Conservation (phyloP, 2,888 invertebrate species). For the Julus scandinavius region DNA sequence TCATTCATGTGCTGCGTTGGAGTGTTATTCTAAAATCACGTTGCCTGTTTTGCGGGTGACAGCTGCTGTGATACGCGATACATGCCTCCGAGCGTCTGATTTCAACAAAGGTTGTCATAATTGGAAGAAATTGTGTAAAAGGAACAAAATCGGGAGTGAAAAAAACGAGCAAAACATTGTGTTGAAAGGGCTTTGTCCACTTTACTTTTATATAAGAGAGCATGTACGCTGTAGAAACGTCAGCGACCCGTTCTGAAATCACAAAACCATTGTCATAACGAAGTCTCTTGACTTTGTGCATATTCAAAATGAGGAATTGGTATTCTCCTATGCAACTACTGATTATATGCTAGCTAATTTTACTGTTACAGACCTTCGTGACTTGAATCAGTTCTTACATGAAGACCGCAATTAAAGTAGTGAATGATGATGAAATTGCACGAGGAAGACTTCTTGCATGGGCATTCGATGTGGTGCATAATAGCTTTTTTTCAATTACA, state of each 20-base stretch:
- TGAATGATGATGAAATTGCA: neutral
- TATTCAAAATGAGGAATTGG: neutral
- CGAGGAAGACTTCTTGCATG: neutral
- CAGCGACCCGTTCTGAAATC: neutral
- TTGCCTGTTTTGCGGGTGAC: slow-evolving; percentile 14
- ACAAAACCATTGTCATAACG: neutral
- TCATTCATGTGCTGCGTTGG: neutral
- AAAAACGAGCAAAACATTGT: neutral
- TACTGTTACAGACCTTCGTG: neutral
- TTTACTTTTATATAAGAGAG: neutral
- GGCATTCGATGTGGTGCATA: neutral
- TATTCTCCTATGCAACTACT: neutral
- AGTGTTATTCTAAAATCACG: neutral
- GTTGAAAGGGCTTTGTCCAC: slow-evolving; percentile 4
- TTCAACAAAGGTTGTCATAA: slow-evolving; percentile 21
- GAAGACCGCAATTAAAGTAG: neutral
- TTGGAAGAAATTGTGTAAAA: neutral
- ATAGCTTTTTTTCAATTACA: neutral
- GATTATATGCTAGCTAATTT: neutral
- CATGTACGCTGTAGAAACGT: neutral
- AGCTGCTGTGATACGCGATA: neutral
- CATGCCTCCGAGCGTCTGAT: neutral
- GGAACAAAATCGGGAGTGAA: neutral
- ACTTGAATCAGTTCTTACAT: neutral
- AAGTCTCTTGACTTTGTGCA: neutral